A percentile compares a stretch with the other conserved stretches of the same genome.
Conservation (phyloP, 2,797 vertebrate species). For the Aeoliscus strigatus region DNA sequence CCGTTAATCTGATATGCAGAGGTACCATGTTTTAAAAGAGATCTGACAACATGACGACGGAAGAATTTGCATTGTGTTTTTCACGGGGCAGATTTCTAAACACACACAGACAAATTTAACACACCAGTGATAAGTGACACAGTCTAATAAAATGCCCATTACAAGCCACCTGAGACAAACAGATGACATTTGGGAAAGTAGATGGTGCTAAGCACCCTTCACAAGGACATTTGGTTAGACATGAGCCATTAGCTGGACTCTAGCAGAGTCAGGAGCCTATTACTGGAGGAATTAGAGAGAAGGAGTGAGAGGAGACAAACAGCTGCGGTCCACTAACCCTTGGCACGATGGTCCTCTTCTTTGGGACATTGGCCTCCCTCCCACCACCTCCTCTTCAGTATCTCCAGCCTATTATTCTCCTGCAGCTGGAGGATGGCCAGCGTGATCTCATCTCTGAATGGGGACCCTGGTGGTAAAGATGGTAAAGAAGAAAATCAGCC, state of each 20-base stretch:
- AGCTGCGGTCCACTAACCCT: constrained; percentile 75
- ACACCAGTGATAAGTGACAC: constrained; percentile 10
- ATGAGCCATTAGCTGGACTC: constrained; percentile 56
- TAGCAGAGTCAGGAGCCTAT: constrained; percentile 44
- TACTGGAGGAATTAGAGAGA: constrained; percentile 51
- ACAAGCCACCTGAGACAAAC: constrained; percentile 54
- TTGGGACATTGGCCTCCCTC: constrained; percentile 88
- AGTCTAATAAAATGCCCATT: constrained; percentile 43
- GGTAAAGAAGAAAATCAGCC: constrained; percentile 37
- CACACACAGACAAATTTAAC: constrained; percentile 10
- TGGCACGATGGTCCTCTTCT: constrained; percentile 89
- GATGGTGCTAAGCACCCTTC: constrained; percentile 54
- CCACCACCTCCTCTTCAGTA: constrained; percentile 93
- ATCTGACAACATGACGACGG: constrained; percentile 16
- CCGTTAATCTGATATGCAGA: no score
- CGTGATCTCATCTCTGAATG: constrained; percentile 89
- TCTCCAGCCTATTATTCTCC: constrained; percentile 91
- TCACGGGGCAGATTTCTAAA: constrained; percentile 2
- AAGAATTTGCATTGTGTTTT: constrained; percentile 17
- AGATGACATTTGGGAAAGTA: constrained; percentile 47
- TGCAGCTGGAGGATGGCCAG: constrained; percentile 90
- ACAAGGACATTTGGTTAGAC: constrained; percentile 55
- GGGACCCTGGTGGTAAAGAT: constrained; percentile 78
- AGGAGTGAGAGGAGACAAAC: constrained; percentile 33
- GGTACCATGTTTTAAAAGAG: constrained; percentile 20